Evolutionary conservation across 1,140 invertebrate genomes (phyloP), one percentile per base, ranked within the genome.

Genomic region (Sitodiplosis mosellana): DNA sequence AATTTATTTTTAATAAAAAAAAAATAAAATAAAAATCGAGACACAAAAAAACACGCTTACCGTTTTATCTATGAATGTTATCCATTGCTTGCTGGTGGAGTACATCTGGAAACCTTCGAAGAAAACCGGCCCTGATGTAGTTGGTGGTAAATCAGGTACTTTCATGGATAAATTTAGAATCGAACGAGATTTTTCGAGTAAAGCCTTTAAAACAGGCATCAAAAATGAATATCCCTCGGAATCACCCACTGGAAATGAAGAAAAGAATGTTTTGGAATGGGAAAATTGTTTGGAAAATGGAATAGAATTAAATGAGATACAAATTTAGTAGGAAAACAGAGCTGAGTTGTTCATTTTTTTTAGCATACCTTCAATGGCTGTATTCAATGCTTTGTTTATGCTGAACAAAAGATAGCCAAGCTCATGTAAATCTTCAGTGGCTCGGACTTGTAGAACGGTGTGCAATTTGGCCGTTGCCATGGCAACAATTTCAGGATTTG

Each of bases 21-120:
- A 15, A 3, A 40, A 40, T 6, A 40, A 15, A 3, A 40, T 4
- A 40, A 12, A 40, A 40, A 40, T 19, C 14, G 14, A 8, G 17
- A 46, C 3, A 3, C 27, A 27, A 40, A 18, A n/a, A n/a, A n/a
- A n/a, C n/a, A n/a, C 12, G 17, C 51, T 64, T 59, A 76, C 74
- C 67, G 74, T 73, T 38, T 67, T 70, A 33, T 70, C 65, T 15
- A 78, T 69, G 51, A 78, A 79, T 33, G 55, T 59, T 4, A 55
- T 63, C 77, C 77, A 80, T 52, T 77, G 73, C 48, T 70, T 67
- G 36, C 61, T 67, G n/a, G 68, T 64, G 50, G 68, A 70, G 53
- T 73, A 78, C 40, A 59, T 61, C 54, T 73, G 71, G 52, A 78
- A 78, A 52, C 74, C 71, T 46, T 77, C 75, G 58, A 76, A 77